Evolutionary conservation across 2,888 invertebrate genomes (phyloP), one percentile per base, ranked within the genome.

Genomic region (Drosophila kuntzei): DNA sequence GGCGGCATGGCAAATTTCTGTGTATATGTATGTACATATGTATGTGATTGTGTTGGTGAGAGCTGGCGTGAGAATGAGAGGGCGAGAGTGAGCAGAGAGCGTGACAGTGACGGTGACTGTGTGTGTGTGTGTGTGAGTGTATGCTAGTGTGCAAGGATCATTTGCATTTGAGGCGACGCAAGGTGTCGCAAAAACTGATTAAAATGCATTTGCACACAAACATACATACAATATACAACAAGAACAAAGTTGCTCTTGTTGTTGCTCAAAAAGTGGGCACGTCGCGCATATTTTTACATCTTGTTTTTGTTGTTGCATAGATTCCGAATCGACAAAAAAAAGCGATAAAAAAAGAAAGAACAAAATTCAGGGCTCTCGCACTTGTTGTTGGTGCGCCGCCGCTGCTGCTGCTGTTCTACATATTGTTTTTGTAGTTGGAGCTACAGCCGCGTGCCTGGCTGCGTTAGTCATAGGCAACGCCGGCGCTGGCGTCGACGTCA

Each of bases 341-440:
- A 37, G 11, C 25, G 16, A 53, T 43, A 49, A 47, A 43, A 27
- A 59, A 12, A 71, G 39, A 22, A 49, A 7, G 53, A 54, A 53
- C 49, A 43, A 66, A 54, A 44, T 62, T 61, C 37, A 47, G 74
- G 66, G 62, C 68, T 47, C 53, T 63, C 67, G 65, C 85, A 87
- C 85, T 84, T 84, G 87, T 59, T 83, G 70, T 37, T 77, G 80
- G 9, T 61, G 57, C 41, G 22, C 22, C 41, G 55, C 41, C 27
- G 60, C 46, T 50, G 34, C 47, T 58, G 71, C 39, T 71, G 72
- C 87, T 82, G 85, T 85, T 82, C 82, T 81, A 82, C 79, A 81
- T 85, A 87, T 58, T 85, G 82, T 82, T 81, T 69, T 86, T 83
- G 84, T 83, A 86, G 86, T 82, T 83, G 88, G 83, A 67, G 77